Percentiles rank a stretch among this genome's conserved stretches.
These are phyloP conservation scores for Metopolophium dirhodum DNA, from an alignment of 1,140 invertebrate genomes.

Conservation along the genomic window DNA sequence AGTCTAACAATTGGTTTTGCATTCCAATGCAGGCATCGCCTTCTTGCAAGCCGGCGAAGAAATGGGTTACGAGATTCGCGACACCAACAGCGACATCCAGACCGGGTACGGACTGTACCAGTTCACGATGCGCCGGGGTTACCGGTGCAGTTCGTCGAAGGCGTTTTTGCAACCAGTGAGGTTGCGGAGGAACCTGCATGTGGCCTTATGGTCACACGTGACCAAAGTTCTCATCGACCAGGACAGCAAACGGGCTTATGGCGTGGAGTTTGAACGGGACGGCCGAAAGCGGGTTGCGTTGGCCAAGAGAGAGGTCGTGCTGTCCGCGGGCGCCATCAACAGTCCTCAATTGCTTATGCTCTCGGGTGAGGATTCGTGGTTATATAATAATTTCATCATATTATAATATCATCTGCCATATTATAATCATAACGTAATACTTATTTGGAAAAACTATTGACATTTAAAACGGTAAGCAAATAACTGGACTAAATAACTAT, in stretches of 20 bases:
- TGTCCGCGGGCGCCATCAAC: conserved; percentile 79
- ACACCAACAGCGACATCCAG: conserved; percentile 80
- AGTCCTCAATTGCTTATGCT: conserved; percentile 84
- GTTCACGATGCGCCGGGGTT: conserved; percentile 80
- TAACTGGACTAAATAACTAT: background rate
- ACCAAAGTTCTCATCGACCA: conserved; percentile 80
- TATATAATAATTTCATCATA: background rate
- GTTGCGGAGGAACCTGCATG: conserved; percentile 75
- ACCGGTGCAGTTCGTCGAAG: conserved; percentile 79
- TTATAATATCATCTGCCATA: background rate
- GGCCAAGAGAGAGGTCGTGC: conserved; percentile 78
- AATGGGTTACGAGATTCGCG: conserved; percentile 84
- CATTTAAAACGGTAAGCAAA: background rate
- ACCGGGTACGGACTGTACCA: conserved; percentile 83
- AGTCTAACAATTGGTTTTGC: background rate
- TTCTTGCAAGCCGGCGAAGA: conserved; percentile 88
- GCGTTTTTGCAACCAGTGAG: conserved; percentile 80
- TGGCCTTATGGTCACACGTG: conserved; percentile 77
- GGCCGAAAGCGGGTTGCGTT: conserved; percentile 71
- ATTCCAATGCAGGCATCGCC: conserved; percentile 66
- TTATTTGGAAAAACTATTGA: background rate
- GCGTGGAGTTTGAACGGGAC: conserved; percentile 78
- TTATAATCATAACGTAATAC: background rate
- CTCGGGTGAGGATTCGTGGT: conserved; percentile 66
- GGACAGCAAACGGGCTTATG: conserved; percentile 72